Evolutionary conservation across 1,140 invertebrate genomes (phyloP).

Genomic region (Sipha flava): DNA sequence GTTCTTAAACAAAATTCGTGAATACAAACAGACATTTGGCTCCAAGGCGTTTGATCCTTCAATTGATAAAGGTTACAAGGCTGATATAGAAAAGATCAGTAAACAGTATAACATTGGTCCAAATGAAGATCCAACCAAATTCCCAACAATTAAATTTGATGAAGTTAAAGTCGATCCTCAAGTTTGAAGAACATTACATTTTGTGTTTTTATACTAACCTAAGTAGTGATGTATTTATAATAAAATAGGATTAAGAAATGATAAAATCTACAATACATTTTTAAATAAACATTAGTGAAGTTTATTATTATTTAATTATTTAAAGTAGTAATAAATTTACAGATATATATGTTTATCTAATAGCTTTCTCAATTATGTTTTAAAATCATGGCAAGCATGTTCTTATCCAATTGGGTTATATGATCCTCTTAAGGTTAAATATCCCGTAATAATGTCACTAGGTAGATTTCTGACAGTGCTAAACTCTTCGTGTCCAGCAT

Average conservation of each 20-base stretch:
- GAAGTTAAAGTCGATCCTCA: slow-evolving; percentile 19
- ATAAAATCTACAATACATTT: not conserved
- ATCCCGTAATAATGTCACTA: slow-evolving; percentile 83
- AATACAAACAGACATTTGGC: slow-evolving; percentile 63
- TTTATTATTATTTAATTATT: not conserved
- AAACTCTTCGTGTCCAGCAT: slow-evolving; percentile 77
- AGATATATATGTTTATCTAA: not conserved
- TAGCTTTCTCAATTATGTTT: not conserved
- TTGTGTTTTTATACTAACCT: slow-evolving; percentile 1
- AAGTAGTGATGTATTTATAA: slow-evolving; percentile 19
- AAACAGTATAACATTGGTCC: slow-evolving; percentile 65
- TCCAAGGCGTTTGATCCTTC: slow-evolving; percentile 66
- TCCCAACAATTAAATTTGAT: slow-evolving; percentile 53
- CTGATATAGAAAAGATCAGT: slow-evolving; percentile 70
- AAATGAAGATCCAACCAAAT: slow-evolving; percentile 76
- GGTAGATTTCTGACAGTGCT: slow-evolving; percentile 70
- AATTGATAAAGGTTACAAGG: slow-evolving; percentile 61
- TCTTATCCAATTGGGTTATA: slow-evolving; percentile 68
- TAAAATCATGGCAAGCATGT: not conserved
- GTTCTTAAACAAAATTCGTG: slow-evolving; percentile 84
- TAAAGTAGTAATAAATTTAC: not conserved
- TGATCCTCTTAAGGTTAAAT: slow-evolving; percentile 73
- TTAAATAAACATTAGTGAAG: slow-evolving; percentile 12
- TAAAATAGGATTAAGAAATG: slow-evolving; percentile 10
- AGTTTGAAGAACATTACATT: not conserved